These are phyloP conservation scores for Spicauda simplicius DNA, from an alignment of 2,888 invertebrate species.

Conservation along the genomic window DNA sequence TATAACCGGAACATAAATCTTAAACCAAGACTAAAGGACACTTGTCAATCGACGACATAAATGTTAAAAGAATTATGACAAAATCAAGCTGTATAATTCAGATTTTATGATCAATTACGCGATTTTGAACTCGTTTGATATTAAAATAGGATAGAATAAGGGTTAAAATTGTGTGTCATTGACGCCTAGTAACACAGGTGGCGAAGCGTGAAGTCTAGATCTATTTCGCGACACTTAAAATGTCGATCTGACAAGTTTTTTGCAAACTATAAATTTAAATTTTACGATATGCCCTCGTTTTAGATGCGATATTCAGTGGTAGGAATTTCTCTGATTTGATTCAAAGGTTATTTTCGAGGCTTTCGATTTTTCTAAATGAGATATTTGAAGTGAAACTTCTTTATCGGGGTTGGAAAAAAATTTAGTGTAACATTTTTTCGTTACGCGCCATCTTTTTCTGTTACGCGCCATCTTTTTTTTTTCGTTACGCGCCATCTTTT, in stretches of 20 bases:
- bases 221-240: neutral
- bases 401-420: no score
- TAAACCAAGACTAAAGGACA: neutral
- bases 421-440: no score
- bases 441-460: no score
- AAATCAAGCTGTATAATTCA: neutral
- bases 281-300: no score
- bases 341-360: no score
- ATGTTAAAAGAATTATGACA: neutral
- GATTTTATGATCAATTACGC: neutral
- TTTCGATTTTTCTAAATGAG: no score
- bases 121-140: neutral
- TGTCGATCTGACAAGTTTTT: constrained; percentile 3
- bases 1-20: neutral
- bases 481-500: no score
- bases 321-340: no score
- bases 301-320: no score
- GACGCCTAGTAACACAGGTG: neutral
- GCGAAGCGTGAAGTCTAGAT: constrained; percentile 8
- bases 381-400: no score
- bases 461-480: no score
- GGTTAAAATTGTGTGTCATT: neutral
- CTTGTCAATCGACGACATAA: neutral
- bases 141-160: neutral
- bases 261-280: neutral